Evolutionary conservation across 2,888 invertebrate genomes (phyloP).

Genomic region (Mimachlamys varia): DNA sequence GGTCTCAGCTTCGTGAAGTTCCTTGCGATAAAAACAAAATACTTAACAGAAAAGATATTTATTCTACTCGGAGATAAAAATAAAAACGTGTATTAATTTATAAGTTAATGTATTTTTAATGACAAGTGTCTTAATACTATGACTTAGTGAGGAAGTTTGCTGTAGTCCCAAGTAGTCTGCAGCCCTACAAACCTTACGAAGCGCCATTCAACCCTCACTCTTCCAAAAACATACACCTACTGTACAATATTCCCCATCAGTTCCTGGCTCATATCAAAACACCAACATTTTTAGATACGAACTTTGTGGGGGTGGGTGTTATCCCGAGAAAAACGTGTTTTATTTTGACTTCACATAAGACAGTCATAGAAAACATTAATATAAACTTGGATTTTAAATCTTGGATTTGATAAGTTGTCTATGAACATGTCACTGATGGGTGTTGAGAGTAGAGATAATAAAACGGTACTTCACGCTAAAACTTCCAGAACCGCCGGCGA

Average conservation of each 20-base stretch:
- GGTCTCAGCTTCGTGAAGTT: not conserved
- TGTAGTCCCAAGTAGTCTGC: not conserved
- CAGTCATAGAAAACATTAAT: not conserved
- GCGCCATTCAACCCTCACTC: not conserved
- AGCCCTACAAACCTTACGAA: not conserved
- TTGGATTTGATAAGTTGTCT: not conserved
- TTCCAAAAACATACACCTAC: too few relatives aligned
- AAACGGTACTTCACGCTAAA: not conserved
- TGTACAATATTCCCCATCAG: not conserved
- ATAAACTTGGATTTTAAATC: not conserved
- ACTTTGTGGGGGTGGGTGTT: not conserved
- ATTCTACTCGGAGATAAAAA: not conserved
- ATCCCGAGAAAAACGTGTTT: not conserved
- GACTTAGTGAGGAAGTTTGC: not conserved
- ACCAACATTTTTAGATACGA: not conserved
- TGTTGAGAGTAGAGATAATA: not conserved
- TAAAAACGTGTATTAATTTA: not conserved
- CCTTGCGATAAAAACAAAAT: not conserved
- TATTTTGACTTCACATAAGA: not conserved
- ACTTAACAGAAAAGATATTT: not conserved
- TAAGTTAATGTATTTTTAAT: not conserved
- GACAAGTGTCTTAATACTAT: not conserved
- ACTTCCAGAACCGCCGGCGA: not conserved
- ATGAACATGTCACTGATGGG: not conserved
- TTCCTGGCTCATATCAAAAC: not conserved